Evolutionary conservation across 2,888 invertebrate species (phyloP), one percentile per base, ranked within the genome.

Genomic region (Aplocera efformata): DNA sequence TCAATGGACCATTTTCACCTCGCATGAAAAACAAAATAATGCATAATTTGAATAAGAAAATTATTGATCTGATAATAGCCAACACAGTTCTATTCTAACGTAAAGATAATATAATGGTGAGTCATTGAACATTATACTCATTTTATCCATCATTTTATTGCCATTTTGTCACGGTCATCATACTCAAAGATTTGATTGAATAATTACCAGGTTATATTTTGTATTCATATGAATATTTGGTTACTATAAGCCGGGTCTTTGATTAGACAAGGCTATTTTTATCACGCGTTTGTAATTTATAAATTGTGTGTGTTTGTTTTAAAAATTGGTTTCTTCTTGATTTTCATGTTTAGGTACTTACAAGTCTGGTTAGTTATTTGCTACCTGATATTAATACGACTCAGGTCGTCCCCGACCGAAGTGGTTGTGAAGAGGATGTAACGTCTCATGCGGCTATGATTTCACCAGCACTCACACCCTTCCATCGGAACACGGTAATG

Each of bases 241-340:
- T n/a, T 13, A 23, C 32, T 33, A 24, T 21, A 25, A 40, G 10
- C 21, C 27, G 20, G 32, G 32, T 38, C 23, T 32, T 42, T 42
- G 27, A 38, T 42, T 37, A 32, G 31, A 41, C 53, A 53, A 53
- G 50, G 53, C 10, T 50, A 20, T 44, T 35, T 28, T 9, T 8
- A 30, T 20, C 50, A 50, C 42, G 48, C 42, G 11, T 11, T 40
- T 10, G 8, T 27, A 30, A 35, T 42, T 29, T 39, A 8, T 4
- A 23, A 9, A 17, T 44, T 28, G 10, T 31, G n/a, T 32, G 21
- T 30, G 11, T 27, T 38, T 36, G 7, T 35, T 42, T n/a, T 21
- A 7, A 27, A 10, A 29, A 9, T 8, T 10, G 27, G 13, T 3
- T 17, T n/a, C n/a, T n/a, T n/a, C n/a, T n/a, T n/a, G n/a, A n/a